A percentile compares a stretch with the other conserved stretches of the same genome.
These are phyloP conservation scores for Drosophila chauvacae DNA, from an alignment of 1,140 invertebrate genomes.

Conservation along the genomic window DNA sequence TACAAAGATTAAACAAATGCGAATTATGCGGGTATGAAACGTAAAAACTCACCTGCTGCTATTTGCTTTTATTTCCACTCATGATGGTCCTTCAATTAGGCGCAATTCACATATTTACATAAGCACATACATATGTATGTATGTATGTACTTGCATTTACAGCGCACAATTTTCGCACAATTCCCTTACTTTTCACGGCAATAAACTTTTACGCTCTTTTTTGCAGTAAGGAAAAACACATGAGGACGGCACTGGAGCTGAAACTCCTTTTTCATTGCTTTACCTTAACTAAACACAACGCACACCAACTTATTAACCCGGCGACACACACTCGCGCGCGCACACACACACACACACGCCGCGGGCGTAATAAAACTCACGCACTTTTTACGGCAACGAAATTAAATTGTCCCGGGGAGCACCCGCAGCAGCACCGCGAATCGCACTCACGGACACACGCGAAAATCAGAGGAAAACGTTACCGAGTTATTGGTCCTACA, in stretches of 20 bases:
- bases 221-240: background rate
- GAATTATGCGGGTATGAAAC: slow-evolving; percentile 8
- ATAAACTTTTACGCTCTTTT: slow-evolving; percentile 21
- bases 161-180: background rate
- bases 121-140: background rate
- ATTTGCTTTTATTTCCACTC: slow-evolving; percentile 9
- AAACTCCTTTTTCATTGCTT: slow-evolving; percentile 13
- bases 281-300: slow-evolving; percentile 36
- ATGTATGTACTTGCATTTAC: slow-evolving; percentile 1
- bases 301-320: slow-evolving; percentile 23
- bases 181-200: slow-evolving; percentile 20
- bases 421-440: background rate
- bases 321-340: background rate
- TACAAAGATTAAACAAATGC: slow-evolving; percentile 12
- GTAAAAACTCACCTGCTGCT: slow-evolving; percentile 7
- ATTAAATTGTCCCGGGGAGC: slow-evolving; percentile 2
- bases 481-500: slow-evolving; percentile 6
- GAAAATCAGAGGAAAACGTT: slow-evolving; percentile 12
- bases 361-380: slow-evolving; percentile 14
- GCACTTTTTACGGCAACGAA: slow-evolving; percentile 5
- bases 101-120: background rate
- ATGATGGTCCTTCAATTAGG: slow-evolving; percentile 11
- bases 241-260: background rate
- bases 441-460: background rate
- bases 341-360: background rate